Percentiles rank a stretch among this genome's conserved stretches.
These are phyloP conservation scores for Sorex maritimensis DNA, from an alignment of 2,797 vertebrate genomes.

Conservation along the genomic window DNA sequence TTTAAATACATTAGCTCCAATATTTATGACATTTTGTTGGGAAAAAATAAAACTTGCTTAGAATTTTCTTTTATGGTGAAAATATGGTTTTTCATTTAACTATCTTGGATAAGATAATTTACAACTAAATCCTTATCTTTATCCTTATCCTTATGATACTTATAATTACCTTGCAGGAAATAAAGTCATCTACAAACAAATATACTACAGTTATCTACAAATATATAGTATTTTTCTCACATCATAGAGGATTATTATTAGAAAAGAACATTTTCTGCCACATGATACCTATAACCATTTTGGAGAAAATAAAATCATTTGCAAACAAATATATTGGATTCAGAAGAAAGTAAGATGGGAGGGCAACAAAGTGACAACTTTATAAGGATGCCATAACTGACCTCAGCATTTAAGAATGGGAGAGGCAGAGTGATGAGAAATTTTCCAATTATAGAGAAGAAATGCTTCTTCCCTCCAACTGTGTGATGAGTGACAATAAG, in stretches of 20 bases:
- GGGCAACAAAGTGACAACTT: background rate
- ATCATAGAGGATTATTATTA: background rate
- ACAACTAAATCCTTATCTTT: background rate
- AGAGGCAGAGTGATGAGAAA: background rate
- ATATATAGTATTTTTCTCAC: background rate
- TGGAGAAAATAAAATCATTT: background rate
- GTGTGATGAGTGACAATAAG: background rate
- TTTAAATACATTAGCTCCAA: slow-evolving; percentile 22
- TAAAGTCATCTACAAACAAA: too few relatives aligned
- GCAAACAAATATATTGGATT: background rate
- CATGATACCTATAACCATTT: background rate
- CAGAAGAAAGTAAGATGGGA: background rate
- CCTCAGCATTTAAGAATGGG: background rate
- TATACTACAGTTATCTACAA: too few relatives aligned
- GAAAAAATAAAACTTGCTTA: slow-evolving; percentile 13
- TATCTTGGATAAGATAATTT: background rate
- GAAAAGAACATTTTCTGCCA: background rate
- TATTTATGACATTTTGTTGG: background rate
- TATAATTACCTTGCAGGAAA: too few relatives aligned
- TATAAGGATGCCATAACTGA: background rate
- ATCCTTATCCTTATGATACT: too few relatives aligned
- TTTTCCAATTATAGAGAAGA: background rate
- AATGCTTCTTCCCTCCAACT: background rate
- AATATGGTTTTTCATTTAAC: background rate
- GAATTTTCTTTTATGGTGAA: background rate